Percentiles rank a stretch among this genome's conserved stretches.
phyloP scores from a whole-genome alignment of 2,797 vertebrate species.

The Pseudomugil gertrudae region DNA sequence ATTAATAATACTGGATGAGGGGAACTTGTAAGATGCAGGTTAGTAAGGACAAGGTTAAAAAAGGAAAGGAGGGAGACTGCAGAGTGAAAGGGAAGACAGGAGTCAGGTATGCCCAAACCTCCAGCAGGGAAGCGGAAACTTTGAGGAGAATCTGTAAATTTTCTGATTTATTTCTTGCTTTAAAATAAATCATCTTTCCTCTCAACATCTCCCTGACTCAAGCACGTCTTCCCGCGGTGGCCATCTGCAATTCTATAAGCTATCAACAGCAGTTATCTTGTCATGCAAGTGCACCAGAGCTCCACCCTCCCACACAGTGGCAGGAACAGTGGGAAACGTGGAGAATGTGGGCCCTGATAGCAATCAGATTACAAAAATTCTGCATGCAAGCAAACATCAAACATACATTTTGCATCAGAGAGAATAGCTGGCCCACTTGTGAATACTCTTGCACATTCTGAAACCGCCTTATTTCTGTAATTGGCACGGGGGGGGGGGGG shows the following conservation, averaged over 20 bases:
- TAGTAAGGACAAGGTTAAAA: slow-evolving; percentile 3
- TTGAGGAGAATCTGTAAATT: slow-evolving; percentile 11
- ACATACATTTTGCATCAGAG: slow-evolving; percentile 31
- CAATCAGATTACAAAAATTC: slow-evolving; percentile 53
- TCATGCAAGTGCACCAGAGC: slow-evolving; percentile 38
- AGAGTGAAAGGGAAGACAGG: slow-evolving; percentile 1
- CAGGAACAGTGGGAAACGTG: slow-evolving; percentile 29
- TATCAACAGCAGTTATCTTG: slow-evolving; percentile 55
- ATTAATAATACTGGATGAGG: neutral
- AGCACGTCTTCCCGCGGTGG: slow-evolving; percentile 39
- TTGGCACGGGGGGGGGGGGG: slow-evolving; percentile 63
- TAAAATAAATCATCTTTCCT: slow-evolving; percentile 46
- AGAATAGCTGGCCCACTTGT: slow-evolving; percentile 26
- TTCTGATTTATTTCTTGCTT: slow-evolving; percentile 42
- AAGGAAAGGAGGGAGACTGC: slow-evolving; percentile 19
- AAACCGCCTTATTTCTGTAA: slow-evolving; percentile 63
- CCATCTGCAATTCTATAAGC: slow-evolving; percentile 51
- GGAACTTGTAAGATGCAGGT: slow-evolving; percentile 28
- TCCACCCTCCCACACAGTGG: neutral
- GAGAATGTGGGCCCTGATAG: slow-evolving; percentile 42
- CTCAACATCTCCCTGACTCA: slow-evolving; percentile 25
- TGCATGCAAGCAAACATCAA: slow-evolving; percentile 4
- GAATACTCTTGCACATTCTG: slow-evolving; percentile 20
- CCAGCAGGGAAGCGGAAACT: slow-evolving; percentile 22
- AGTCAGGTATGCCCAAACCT: slow-evolving; percentile 14